These are phyloP conservation scores for Bergia puertoricense DNA, from an alignment of 92 coral and sea anemone genomes.

Conservation along the genomic window DNA sequence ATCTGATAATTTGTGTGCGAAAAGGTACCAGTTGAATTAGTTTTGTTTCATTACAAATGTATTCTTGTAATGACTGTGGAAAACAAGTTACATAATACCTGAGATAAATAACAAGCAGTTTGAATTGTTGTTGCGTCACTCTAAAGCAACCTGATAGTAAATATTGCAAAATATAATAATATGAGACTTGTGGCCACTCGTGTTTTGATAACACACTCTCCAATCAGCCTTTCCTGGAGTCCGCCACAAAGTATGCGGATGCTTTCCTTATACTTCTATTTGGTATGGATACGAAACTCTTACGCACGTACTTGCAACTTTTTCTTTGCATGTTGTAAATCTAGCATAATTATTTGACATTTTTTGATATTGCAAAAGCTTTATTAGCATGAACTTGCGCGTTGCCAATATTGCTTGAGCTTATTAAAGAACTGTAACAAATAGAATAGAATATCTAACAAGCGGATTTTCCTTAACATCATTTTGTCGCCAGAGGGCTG, in stretches of 20 bases:
- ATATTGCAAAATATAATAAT: neutral
- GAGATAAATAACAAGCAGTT: neutral
- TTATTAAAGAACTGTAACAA: too few species aligned
- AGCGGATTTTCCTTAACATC: slow-evolving; percentile 4
- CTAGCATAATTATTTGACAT: neutral
- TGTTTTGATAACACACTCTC: neutral
- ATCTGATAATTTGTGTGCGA: neutral
- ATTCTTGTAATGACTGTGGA: neutral
- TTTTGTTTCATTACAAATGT: neutral
- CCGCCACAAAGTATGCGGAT: slow-evolving; percentile 32
- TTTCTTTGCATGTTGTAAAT: neutral
- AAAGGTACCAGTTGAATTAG: neutral
- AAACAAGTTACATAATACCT: neutral
- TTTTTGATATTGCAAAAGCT: too few species aligned
- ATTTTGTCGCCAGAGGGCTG: neutral
- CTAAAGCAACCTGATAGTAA: neutral
- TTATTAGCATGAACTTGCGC: too few species aligned
- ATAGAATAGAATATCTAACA: too few species aligned
- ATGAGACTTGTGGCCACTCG: neutral
- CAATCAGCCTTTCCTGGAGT: slow-evolving; percentile 6
- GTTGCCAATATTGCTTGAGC: too few species aligned
- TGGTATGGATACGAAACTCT: neutral
- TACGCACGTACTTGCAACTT: neutral
- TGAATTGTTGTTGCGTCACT: neutral
- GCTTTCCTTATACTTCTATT: neutral